Base-by-base conservation (phyloP, 2,113 vertebrate species). In the Menura novaehollandiae region DNA sequence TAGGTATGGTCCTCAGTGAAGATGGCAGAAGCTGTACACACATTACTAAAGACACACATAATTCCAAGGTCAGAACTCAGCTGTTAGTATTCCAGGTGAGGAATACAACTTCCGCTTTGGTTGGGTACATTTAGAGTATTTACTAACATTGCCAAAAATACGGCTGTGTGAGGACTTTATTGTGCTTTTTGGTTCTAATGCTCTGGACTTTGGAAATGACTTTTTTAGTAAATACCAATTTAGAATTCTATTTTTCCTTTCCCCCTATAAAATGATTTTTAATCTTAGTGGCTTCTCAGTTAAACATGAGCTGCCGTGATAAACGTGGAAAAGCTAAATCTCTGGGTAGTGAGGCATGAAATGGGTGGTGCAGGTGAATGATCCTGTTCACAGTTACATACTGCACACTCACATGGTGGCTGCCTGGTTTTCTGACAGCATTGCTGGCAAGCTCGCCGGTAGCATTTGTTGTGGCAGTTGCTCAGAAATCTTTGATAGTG, bases 371-470 rank as follows among this genome's bases (percentile, higher is more conserved):
- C n/a, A 46, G 18, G 49, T 79, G 24, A 47, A 47, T 52, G 20
- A 51, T 39, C 6, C 28, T 68, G 39, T 26, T 85, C 9, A n/a
- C 46, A 43, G 44, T 30, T 13, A 17, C 4, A 2, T 63, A 35
- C 56, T 62, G 33, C 62, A 22, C 33, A 17, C 0, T 4, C 17
- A 35, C 15, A 1, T 0, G 2, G 21, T 30, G 47, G 35, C 53
- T 79, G 20, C 14, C 51, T 26, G 86, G 3, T 19, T 82, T 86
- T 49, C 72, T 89, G 41, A 53, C 46, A 69, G 53, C 13, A 2
- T 19, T 76, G 44, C 53, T 80, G 73, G 30, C 53, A 60, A 69
- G 13, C 13, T 68, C 41, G 16, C 33, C 13, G 1, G 1, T 16
- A 35, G 32, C 24, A 26, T 66, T 95, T 92, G 23, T 68, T 66